Conservation (phyloP, 1,140 invertebrate genomes). For the Lepidurus packardi region DNA sequence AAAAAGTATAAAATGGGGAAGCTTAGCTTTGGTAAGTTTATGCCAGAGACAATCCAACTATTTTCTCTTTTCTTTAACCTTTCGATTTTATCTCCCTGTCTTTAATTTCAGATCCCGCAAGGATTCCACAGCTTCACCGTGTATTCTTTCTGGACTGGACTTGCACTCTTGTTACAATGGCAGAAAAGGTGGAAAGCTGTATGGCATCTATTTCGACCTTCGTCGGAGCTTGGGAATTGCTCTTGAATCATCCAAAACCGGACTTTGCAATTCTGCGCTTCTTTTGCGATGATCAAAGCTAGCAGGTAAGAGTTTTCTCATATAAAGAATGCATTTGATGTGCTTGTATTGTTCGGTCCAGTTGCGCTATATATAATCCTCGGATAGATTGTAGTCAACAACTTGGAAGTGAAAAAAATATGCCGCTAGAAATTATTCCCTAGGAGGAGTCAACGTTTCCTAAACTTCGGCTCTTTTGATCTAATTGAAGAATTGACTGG, state of each 20-base stretch:
- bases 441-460: too few relatives aligned
- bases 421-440: too few relatives aligned
- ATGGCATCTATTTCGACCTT: too few relatives aligned
- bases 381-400: too few relatives aligned
- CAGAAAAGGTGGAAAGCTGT: not conserved
- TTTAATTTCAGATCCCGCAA: not conserved
- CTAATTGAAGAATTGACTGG: too few relatives aligned
- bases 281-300: not conserved
- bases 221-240: not conserved
- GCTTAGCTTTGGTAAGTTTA: too few relatives aligned
- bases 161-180: not conserved
- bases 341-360: not conserved
- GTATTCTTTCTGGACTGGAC: not conserved
- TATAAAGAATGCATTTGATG: not conserved
- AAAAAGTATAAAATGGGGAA: too few relatives aligned
- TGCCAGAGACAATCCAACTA: not conserved
- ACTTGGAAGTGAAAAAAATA: too few relatives aligned
- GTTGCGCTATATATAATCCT: too few relatives aligned
- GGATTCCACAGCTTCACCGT: too few relatives aligned
- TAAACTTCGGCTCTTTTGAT: too few relatives aligned
- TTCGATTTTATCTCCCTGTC: not conserved
- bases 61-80: not conserved
- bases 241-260: not conserved
- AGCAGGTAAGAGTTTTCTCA: constrained; percentile 2
- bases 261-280: not conserved